Conservation (phyloP, 53 echinoderm and acorn worm genomes). For the Holothuria leucospilota region DNA sequence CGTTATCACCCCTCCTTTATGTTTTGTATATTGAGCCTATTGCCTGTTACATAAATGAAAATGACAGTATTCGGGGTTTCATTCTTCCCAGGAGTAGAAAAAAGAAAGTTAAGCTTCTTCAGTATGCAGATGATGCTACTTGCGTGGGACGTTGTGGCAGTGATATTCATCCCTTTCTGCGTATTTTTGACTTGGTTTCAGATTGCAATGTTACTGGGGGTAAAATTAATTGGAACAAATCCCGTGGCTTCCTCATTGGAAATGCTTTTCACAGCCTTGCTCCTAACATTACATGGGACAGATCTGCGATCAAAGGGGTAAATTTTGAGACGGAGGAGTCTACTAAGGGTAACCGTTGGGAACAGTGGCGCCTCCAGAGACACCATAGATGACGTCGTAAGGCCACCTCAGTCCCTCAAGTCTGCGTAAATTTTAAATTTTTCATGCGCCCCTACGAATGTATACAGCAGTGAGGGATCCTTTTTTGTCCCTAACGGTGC, state of each 20-base stretch:
- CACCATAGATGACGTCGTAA: too few relatives aligned
- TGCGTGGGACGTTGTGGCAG: not conserved
- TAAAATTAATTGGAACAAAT: not conserved
- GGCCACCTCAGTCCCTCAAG: too few relatives aligned
- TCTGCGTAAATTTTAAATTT: too few relatives aligned
- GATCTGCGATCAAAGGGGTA: too few relatives aligned
- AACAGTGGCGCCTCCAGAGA: too few relatives aligned
- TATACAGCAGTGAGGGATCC: too few relatives aligned
- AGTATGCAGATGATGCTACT: not conserved
- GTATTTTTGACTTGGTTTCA: not conserved
- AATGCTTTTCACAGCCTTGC: too few relatives aligned
- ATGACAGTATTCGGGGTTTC: not conserved
- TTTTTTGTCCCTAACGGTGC: too few relatives aligned
- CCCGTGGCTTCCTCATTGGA: not conserved
- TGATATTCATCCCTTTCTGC: not conserved
- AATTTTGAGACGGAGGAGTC: not conserved
- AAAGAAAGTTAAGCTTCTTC: not conserved
- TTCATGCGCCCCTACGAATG: too few relatives aligned
- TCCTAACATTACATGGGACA: too few relatives aligned
- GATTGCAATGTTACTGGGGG: not conserved
- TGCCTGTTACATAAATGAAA: not conserved
- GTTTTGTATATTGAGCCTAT: slow-evolving; percentile 11
- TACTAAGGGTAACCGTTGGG: not conserved
- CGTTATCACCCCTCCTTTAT: not conserved
- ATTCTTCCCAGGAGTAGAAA: not conserved